phyloP scores from a whole-genome alignment of 2,797 vertebrate genomes.

The Kryptopterus vitreolus region DNA sequence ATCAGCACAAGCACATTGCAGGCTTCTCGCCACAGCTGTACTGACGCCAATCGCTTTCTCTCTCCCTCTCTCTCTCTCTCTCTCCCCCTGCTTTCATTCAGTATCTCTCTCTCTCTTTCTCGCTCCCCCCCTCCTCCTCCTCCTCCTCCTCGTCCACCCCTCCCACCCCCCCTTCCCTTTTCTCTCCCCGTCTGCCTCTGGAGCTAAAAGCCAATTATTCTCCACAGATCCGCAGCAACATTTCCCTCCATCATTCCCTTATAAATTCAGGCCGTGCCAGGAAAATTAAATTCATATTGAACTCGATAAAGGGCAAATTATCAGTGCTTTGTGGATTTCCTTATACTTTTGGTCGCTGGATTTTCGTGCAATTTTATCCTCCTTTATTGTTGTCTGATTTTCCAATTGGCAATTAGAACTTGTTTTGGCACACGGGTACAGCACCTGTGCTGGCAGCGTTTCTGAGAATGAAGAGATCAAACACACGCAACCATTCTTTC shows the following conservation, averaged over 20 bases:
- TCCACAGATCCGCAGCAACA: slow-evolving; percentile 70
- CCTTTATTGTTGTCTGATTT: slow-evolving; percentile 49
- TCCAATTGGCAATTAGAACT: slow-evolving; percentile 56
- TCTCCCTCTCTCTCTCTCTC: slow-evolving; percentile 61
- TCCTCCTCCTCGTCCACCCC: slow-evolving; percentile 56
- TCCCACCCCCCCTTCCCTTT: slow-evolving; percentile 18
- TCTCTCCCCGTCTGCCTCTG: slow-evolving; percentile 61
- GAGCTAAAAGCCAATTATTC: slow-evolving; percentile 77
- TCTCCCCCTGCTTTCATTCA: slow-evolving; percentile 57
- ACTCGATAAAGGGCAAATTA: slow-evolving; percentile 62
- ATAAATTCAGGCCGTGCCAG: slow-evolving; percentile 59
- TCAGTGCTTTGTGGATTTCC: slow-evolving; percentile 57
- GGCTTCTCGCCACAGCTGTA: slow-evolving; percentile 70
- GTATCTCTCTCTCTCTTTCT: slow-evolving; percentile 60
- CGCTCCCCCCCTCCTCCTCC: slow-evolving; percentile 57
- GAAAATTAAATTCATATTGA: slow-evolving; percentile 69
- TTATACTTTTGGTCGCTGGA: slow-evolving; percentile 43
- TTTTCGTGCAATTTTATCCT: slow-evolving; percentile 43
- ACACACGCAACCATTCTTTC: slow-evolving; percentile 10
- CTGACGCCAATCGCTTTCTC: slow-evolving; percentile 67
- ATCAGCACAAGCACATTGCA: slow-evolving; percentile 70
- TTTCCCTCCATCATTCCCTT: slow-evolving; percentile 72
- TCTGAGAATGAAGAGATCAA: slow-evolving; percentile 49
- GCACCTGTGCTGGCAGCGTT: slow-evolving; percentile 56
- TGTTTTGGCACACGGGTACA: slow-evolving; percentile 49